These are phyloP conservation scores for Microcebus lehilahytsara DNA, from an alignment of 2,113 vertebrate genomes.

Conservation along the genomic window DNA sequence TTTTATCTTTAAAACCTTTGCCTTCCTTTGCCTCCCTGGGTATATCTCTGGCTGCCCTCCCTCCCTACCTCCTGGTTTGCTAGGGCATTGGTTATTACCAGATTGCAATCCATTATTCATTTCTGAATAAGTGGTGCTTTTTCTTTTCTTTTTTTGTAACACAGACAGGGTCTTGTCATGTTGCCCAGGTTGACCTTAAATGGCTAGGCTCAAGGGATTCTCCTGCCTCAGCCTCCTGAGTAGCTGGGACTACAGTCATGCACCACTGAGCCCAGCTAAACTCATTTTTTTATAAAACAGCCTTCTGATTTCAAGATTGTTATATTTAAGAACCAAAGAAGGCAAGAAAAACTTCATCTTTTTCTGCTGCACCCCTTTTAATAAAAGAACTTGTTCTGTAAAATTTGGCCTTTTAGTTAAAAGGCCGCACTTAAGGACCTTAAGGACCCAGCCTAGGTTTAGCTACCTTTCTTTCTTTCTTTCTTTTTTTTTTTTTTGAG, in stretches of 20 bases:
- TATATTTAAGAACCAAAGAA: too few species aligned
- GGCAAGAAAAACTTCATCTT: too few species aligned
- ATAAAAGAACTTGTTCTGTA: too few species aligned
- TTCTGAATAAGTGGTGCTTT: not conserved
- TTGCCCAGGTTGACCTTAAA: not conserved
- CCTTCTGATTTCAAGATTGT: too few species aligned
- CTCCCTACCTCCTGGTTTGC: not conserved
- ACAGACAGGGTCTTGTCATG: not conserved
- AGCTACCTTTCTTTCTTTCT: not conserved
- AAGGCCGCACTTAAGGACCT: too few species aligned
- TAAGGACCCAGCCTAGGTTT: not conserved
- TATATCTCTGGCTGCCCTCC: not conserved
- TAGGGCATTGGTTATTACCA: not conserved
- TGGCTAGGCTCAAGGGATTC: not conserved
- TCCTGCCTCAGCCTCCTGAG: not conserved
- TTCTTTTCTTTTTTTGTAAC: not conserved
- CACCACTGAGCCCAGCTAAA: not conserved
- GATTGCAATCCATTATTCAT: not conserved
- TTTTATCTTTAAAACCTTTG: not conserved
- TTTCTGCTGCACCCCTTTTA: too few species aligned
- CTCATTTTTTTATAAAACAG: not conserved
- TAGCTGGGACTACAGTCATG: not conserved
- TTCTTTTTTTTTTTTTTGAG: too few species aligned
- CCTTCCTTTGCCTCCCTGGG: not conserved
- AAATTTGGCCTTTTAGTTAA: too few species aligned